Conservation (phyloP, 1,140 invertebrate genomes). For the Drosophila sproati region DNA sequence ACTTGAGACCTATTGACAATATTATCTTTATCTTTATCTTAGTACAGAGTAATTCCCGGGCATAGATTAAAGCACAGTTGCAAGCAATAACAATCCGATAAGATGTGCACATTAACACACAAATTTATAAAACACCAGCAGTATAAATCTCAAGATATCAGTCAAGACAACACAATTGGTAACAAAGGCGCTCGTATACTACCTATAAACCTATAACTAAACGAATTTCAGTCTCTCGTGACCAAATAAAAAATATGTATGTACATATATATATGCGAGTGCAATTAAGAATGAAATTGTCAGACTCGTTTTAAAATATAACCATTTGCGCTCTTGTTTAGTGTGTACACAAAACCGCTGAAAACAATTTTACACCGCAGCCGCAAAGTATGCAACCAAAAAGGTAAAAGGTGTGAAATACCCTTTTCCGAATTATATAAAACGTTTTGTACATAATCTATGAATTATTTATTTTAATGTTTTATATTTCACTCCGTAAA, state of each 20-base stretch:
- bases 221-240: slow-evolving; percentile 1
- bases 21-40: slow-evolving; percentile 55
- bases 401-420: not conserved
- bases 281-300: slow-evolving; percentile 18
- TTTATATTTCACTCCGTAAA: too few relatives aligned
- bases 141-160: slow-evolving; percentile 79
- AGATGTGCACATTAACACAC: slow-evolving; percentile 45
- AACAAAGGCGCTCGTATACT: slow-evolving; percentile 20
- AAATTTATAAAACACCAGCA: slow-evolving; percentile 38
- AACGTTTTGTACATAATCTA: too few relatives aligned
- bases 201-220: slow-evolving; percentile 23
- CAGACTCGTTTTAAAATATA: slow-evolving; percentile 39
- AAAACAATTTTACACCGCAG: slow-evolving; percentile 56
- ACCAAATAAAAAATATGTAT: not conserved
- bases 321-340: slow-evolving; percentile 60
- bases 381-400: slow-evolving; percentile 69
- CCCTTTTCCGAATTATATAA: not conserved
- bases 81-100: slow-evolving; percentile 60
- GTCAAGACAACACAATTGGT: slow-evolving; percentile 31
- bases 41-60: slow-evolving; percentile 35
- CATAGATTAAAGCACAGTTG: slow-evolving; percentile 59
- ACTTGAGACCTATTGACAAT: slow-evolving; percentile 53
- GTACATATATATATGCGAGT: not conserved
- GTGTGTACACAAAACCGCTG: slow-evolving; percentile 64
- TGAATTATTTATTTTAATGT: too few relatives aligned